Conservation (phyloP, 2,797 vertebrate genomes). For the Myotis myotis region DNA sequence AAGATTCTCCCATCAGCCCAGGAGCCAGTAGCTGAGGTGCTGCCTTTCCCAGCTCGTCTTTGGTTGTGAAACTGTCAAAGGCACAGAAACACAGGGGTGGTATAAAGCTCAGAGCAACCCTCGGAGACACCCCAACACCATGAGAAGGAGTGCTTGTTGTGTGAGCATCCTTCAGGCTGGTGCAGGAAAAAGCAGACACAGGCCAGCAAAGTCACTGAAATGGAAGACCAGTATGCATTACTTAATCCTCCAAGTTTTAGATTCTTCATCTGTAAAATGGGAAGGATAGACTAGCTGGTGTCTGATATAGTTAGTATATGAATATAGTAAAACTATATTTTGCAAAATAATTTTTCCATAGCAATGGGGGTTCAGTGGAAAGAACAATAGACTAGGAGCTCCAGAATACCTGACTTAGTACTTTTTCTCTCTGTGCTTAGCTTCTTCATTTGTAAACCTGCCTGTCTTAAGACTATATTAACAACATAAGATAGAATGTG, state of each 20-base stretch:
- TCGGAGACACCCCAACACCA: not conserved
- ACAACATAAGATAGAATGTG: not conserved
- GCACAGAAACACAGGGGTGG: slow-evolving; percentile 28
- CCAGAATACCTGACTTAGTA: not conserved
- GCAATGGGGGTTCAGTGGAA: not conserved
- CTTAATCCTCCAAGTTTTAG: not conserved
- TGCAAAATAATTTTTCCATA: not conserved
- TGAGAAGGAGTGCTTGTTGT: not conserved
- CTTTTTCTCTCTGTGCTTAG: not conserved
- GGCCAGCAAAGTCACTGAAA: not conserved
- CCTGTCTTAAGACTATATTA: not conserved
- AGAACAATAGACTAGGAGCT: not conserved
- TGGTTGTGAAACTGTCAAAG: slow-evolving; percentile 77
- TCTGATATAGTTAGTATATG: not conserved
- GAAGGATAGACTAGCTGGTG: not conserved
- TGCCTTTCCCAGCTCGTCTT: slow-evolving; percentile 77
- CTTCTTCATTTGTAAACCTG: not conserved
- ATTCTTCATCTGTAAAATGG: not conserved
- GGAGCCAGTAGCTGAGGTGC: slow-evolving; percentile 69
- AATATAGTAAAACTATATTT: not conserved
- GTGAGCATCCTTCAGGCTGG: not conserved
- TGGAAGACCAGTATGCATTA: too few species aligned
- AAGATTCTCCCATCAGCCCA: slow-evolving; percentile 83
- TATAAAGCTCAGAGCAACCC: not conserved
- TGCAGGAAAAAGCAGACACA: not conserved